Evolutionary conservation across 2,797 vertebrate species (phyloP).

Genomic region (Bucorvus abyssinicus): DNA sequence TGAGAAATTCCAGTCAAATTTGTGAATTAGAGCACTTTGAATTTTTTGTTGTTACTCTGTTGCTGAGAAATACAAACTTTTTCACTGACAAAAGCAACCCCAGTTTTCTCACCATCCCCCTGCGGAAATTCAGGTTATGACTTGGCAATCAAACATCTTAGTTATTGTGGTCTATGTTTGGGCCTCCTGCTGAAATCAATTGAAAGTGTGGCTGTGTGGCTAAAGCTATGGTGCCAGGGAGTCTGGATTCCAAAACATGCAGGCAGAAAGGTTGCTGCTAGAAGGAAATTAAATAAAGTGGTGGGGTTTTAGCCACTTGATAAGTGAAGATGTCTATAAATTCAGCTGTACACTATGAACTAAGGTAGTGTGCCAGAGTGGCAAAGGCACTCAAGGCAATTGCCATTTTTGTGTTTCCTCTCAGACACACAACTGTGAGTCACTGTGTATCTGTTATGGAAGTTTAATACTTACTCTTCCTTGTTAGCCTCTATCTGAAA

Average conservation of each 20-base stretch:
- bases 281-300: background rate
- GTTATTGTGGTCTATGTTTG: background rate
- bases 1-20: background rate
- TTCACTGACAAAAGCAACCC: background rate
- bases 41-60: background rate
- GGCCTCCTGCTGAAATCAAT: background rate
- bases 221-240: background rate
- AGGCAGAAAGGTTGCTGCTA: background rate
- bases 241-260: background rate
- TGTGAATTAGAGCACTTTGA: background rate
- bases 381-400: background rate
- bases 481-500: slow-evolving; percentile 44
- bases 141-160: background rate
- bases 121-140: background rate
- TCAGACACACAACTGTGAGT: slow-evolving; percentile 25
- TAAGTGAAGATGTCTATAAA: background rate
- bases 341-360: background rate
- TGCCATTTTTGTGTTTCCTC: slow-evolving; percentile 2
- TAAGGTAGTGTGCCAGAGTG: background rate
- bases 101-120: background rate
- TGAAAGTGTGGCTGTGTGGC: background rate
- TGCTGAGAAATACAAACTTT: background rate
- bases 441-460: background rate
- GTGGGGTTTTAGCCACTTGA: background rate
- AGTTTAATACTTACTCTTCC: slow-evolving; percentile 37